phyloP scores from a whole-genome alignment of 1,140 invertebrate species.

The Macrobrachium nipponense region DNA sequence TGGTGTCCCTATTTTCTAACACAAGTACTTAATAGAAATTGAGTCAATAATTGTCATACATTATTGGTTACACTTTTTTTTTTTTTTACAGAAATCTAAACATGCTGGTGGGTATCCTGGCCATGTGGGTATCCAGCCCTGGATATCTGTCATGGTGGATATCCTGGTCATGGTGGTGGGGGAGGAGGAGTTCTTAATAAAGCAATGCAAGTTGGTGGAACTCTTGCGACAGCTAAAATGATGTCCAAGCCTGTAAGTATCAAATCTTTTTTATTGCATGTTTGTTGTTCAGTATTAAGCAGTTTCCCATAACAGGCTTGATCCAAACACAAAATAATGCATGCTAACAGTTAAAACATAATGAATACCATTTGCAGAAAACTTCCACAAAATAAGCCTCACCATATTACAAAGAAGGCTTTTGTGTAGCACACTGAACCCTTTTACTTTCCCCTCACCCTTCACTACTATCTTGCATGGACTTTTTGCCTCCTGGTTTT shows the following conservation, averaged over 20 bases:
- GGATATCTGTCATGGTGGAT: slow-evolving; percentile 16
- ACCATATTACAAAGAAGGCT: no score
- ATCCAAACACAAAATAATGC: no score
- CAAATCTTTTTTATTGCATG: not conserved
- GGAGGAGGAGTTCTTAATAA: slow-evolving; percentile 26
- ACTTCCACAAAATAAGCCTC: no score
- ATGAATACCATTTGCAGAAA: no score
- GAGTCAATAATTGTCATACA: not conserved
- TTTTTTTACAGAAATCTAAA: not conserved
- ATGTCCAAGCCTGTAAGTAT: slow-evolving; percentile 27
- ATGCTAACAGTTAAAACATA: no score
- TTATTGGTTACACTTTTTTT: not conserved
- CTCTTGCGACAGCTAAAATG: slow-evolving; percentile 25
- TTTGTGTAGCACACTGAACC: no score
- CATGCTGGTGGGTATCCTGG: slow-evolving; percentile 14
- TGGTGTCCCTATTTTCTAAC: no score
- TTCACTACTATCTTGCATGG: no score
- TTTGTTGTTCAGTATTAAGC: not conserved
- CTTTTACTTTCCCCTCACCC: no score
- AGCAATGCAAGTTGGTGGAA: slow-evolving; percentile 16
- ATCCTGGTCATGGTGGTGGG: slow-evolving; percentile 15
- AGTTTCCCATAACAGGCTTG: no score
- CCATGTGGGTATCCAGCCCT: slow-evolving; percentile 17
- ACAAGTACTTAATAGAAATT: not conserved
- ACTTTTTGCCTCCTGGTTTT: no score